Percentiles rank a stretch among this genome's conserved stretches.
Conservation (phyloP, 2,797 vertebrate species). For the Cryptoblepharus egeriae region DNA sequence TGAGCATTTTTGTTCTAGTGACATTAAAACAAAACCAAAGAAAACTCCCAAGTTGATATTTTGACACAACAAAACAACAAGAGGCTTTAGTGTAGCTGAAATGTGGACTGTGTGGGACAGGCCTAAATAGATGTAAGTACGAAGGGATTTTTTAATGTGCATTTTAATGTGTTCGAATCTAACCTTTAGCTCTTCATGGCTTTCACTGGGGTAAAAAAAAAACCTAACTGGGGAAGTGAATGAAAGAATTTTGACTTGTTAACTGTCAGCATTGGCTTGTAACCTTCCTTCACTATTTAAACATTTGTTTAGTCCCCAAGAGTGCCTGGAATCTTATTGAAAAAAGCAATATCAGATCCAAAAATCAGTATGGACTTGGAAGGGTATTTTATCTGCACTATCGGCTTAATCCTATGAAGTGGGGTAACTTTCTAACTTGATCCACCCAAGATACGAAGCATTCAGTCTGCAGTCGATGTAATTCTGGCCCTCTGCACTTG, state of each 20-base stretch:
- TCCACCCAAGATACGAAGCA: neutral
- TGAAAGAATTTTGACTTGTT: conserved; percentile 28
- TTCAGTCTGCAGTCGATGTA: neutral
- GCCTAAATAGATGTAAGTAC: neutral
- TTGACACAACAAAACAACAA: conserved; percentile 5
- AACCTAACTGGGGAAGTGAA: conserved; percentile 38
- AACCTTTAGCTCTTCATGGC: conserved; percentile 24
- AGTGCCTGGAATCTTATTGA: conserved; percentile 78
- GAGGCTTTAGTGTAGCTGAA: conserved; percentile 16
- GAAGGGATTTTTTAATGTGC: conserved; percentile 13
- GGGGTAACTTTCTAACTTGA: conserved; percentile 2
- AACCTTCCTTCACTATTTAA: conserved; percentile 36
- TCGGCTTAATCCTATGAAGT: conserved; percentile 30
- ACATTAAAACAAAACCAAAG: neutral
- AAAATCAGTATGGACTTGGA: conserved; percentile 69
- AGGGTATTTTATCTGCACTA: conserved; percentile 73
- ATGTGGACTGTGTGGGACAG: conserved; percentile 6
- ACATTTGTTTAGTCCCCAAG: conserved; percentile 64
- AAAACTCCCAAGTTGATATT: neutral
- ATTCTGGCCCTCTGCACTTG: neutral
- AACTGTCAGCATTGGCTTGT: neutral
- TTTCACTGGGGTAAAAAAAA: conserved; percentile 35
- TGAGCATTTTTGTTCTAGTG: neutral
- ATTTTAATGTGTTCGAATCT: conserved; percentile 36
- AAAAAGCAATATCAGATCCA: conserved; percentile 78